phyloP scores from a whole-genome alignment of 2,888 invertebrate species.

The Baronia brevicornis region DNA sequence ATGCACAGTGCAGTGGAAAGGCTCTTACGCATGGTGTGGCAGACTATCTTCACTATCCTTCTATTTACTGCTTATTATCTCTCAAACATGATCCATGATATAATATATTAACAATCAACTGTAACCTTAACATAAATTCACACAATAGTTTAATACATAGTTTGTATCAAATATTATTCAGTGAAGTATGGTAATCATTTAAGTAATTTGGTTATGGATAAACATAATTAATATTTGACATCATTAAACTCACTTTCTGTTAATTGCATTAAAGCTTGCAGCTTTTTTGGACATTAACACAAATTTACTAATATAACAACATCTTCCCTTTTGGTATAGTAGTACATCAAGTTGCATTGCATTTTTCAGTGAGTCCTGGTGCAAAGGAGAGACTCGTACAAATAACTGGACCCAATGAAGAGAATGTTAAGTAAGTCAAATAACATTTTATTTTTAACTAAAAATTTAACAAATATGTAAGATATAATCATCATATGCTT shows the following conservation, averaged over 20 bases:
- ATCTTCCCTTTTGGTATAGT: slow-evolving; percentile 2
- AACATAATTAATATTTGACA: background rate
- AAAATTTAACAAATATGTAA: too few species aligned
- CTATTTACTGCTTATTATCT: slow-evolving; percentile 18
- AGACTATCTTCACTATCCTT: slow-evolving; percentile 36
- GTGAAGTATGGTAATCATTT: slow-evolving; percentile 6
- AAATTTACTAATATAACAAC: slow-evolving; percentile 14
- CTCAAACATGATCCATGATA: too few species aligned
- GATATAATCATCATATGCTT: too few species aligned
- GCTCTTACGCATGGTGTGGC: slow-evolving; percentile 60
- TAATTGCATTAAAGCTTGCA: slow-evolving; percentile 47
- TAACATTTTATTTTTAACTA: slow-evolving; percentile 2
- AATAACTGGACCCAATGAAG: slow-evolving; percentile 95
- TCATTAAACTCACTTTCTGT: slow-evolving; percentile 24
- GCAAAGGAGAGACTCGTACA: slow-evolving; percentile 96
- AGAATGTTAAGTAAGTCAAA: slow-evolving; percentile 88
- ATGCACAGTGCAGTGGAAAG: slow-evolving; percentile 46
- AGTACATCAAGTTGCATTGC: slow-evolving; percentile 19
- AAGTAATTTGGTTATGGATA: background rate
- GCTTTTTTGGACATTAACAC: slow-evolving; percentile 33
- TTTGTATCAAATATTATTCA: slow-evolving; percentile 5
- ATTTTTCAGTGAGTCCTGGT: slow-evolving; percentile 89
- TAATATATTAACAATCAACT: too few species aligned
- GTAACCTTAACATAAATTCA: too few species aligned
- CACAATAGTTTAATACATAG: background rate